phyloP scores from a whole-genome alignment of 2,888 invertebrate species.

The Sialis lutaria region DNA sequence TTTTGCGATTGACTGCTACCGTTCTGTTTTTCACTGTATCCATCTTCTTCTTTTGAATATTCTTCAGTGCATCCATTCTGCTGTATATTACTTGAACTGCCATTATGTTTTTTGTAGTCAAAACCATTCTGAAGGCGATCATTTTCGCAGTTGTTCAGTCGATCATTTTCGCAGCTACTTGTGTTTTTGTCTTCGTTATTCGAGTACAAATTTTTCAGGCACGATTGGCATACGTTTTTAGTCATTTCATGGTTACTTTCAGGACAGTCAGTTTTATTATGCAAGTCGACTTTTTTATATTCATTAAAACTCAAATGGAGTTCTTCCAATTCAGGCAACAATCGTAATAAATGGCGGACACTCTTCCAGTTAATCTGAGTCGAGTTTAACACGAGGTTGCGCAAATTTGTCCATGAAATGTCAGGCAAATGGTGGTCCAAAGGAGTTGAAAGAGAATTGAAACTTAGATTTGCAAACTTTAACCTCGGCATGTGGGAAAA shows the following conservation, averaged over 20 bases:
- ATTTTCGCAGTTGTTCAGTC: slow-evolving; percentile 7
- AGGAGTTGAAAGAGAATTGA: slow-evolving; percentile 64
- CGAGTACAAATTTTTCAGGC: slow-evolving; percentile 8
- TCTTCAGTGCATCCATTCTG: slow-evolving; percentile 6
- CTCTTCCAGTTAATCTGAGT: slow-evolving; percentile 76
- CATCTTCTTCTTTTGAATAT: slow-evolving; percentile 14
- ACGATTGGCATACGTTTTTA: slow-evolving; percentile 6
- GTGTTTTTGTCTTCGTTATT: slow-evolving; percentile 7
- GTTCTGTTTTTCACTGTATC: neutral
- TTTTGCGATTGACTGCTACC: neutral
- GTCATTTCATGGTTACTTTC: no score
- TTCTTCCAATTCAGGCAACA: slow-evolving; percentile 70
- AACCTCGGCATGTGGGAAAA: slow-evolving; percentile 75
- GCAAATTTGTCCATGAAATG: slow-evolving; percentile 38
- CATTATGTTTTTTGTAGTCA: no score
- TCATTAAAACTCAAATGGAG: slow-evolving; percentile 85
- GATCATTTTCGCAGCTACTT: slow-evolving; percentile 21
- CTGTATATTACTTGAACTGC: no score
- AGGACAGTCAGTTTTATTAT: slow-evolving; percentile 20
- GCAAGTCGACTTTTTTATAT: slow-evolving; percentile 58
- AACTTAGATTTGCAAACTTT: slow-evolving; percentile 81
- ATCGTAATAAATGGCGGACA: slow-evolving; percentile 55
- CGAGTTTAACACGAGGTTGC: slow-evolving; percentile 71
- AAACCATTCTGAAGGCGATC: slow-evolving; percentile 7
- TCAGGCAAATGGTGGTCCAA: slow-evolving; percentile 26